These are phyloP conservation scores for Drosophila meridionalis DNA, from an alignment of 2,888 invertebrate species.

Conservation along the genomic window DNA sequence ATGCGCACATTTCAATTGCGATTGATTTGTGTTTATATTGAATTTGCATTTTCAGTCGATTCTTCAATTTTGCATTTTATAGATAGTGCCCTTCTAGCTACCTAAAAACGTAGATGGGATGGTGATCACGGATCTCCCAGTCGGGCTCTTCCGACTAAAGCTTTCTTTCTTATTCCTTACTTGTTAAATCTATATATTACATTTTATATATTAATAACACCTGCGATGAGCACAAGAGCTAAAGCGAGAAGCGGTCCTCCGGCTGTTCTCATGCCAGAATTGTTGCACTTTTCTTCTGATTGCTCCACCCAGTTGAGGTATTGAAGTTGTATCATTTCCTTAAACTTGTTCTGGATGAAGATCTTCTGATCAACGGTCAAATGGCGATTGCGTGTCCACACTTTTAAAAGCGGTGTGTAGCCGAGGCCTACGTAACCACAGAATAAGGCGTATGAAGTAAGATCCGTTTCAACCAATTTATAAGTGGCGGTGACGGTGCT, in stretches of 20 bases:
- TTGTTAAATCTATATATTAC: too few species aligned
- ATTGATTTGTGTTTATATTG: too few species aligned
- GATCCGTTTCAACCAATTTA: constrained; percentile 27
- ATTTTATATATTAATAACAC: neutral
- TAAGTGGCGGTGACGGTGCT: constrained; percentile 1
- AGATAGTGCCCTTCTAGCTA: too few species aligned
- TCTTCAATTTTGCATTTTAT: too few species aligned
- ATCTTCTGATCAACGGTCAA: neutral
- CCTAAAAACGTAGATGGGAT: too few species aligned
- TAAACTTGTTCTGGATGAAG: neutral
- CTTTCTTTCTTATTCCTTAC: too few species aligned
- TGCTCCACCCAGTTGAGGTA: constrained; percentile 27
- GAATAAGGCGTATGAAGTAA: neutral
- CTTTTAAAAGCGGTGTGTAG: neutral
- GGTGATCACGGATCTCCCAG: too few species aligned
- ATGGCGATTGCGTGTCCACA: constrained; percentile 28
- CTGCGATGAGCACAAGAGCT: neutral
- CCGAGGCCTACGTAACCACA: constrained; percentile 16
- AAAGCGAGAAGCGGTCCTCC: constrained; percentile 26
- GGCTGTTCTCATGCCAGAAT: constrained; percentile 1
- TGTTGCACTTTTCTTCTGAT: constrained; percentile 16
- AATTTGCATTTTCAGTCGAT: too few species aligned
- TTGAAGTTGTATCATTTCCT: neutral
- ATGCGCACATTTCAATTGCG: too few species aligned
- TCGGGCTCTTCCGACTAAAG: too few species aligned